These are phyloP conservation scores for Glyptemys insculpta DNA, from an alignment of 2,797 vertebrate genomes.

Conservation along the genomic window DNA sequence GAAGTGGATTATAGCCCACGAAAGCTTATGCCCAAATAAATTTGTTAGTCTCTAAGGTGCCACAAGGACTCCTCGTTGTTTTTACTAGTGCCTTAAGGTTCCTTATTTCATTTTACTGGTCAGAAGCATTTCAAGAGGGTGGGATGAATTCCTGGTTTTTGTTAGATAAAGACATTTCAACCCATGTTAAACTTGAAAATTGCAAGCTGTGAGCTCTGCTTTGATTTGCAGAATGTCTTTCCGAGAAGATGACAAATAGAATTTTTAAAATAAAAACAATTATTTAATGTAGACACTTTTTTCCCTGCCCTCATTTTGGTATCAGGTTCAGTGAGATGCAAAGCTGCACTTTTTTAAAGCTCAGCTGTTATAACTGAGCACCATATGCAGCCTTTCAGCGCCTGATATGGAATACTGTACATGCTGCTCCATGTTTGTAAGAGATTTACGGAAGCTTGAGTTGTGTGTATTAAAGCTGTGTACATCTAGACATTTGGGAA, in stretches of 20 bases:
- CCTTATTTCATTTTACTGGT: neutral
- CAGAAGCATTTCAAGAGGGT: neutral
- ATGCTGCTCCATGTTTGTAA: slow-evolving; percentile 81
- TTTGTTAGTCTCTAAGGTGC: no score
- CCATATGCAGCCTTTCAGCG: slow-evolving; percentile 84
- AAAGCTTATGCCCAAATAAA: no score
- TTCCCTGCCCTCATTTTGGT: slow-evolving; percentile 63
- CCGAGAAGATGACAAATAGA: slow-evolving; percentile 34
- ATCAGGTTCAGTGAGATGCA: slow-evolving; percentile 79
- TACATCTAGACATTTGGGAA: slow-evolving; percentile 77
- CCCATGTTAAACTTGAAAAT: slow-evolving; percentile 23
- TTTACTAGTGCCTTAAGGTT: neutral
- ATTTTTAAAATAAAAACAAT: slow-evolving; percentile 65
- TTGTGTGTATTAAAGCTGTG: slow-evolving; percentile 80
- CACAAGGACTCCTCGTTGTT: no score
- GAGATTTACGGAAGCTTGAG: slow-evolving; percentile 82
- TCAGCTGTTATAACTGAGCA: slow-evolving; percentile 81
- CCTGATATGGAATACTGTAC: slow-evolving; percentile 79
- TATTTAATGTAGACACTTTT: slow-evolving; percentile 33
- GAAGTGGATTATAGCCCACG: no score
- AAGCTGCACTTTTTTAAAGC: slow-evolving; percentile 81
- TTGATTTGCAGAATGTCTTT: slow-evolving; percentile 66
- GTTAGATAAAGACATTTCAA: slow-evolving; percentile 9
- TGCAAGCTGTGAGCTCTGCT: slow-evolving; percentile 24
- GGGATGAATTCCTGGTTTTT: neutral